Evolutionary conservation across 2,888 invertebrate species (phyloP).

Genomic region (Chrysodeixis includens): DNA sequence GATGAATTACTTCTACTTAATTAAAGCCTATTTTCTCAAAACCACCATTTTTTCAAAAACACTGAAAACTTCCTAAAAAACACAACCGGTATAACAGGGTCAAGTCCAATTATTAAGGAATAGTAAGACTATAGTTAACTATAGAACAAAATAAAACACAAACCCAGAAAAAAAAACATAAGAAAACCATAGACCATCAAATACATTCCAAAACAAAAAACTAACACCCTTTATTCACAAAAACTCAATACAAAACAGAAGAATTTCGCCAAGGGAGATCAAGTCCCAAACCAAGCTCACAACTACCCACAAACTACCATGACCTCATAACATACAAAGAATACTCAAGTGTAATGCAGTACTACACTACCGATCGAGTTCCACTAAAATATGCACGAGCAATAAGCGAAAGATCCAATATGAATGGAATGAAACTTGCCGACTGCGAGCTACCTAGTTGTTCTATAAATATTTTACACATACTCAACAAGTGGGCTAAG

Average conservation of each 20-base stretch:
- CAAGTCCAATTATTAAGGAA: no score
- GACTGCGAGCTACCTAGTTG: constrained; percentile 25
- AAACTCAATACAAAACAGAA: background rate
- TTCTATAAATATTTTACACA: constrained; percentile 45
- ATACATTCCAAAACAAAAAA: no score
- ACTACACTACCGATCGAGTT: constrained; percentile 35
- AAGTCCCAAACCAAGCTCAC: background rate
- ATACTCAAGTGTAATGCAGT: constrained; percentile 40
- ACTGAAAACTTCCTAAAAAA: no score
- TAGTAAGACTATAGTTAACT: no score
- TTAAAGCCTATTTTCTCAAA: no score
- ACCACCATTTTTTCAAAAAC: no score
- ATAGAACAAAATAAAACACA: no score
- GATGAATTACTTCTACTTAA: no score
- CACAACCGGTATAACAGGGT: no score
- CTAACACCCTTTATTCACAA: background rate
- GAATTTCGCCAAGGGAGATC: background rate
- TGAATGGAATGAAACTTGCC: constrained; percentile 51
- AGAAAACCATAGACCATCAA: no score
- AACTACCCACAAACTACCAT: background rate
- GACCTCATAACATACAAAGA: constrained; percentile 11
- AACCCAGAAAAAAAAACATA: no score
- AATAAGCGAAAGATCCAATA: constrained; percentile 62
- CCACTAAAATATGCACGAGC: constrained; percentile 61
- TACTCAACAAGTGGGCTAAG: constrained; percentile 50